Evolutionary conservation across 2,113 vertebrate genomes (phyloP).

Genomic region (Cygnus buccinator): DNA sequence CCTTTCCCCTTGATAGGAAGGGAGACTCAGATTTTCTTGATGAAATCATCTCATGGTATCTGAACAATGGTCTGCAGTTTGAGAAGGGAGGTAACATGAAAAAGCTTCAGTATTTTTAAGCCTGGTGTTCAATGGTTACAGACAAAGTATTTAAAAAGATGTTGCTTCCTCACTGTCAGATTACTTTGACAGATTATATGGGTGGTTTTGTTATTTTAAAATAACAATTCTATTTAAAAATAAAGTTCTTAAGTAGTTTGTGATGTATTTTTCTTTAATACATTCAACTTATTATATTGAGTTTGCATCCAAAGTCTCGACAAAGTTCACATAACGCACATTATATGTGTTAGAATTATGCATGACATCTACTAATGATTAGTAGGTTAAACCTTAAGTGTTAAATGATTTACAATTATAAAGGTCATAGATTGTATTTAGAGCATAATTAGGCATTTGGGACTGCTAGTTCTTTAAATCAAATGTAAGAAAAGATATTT

Average conservation of each 20-base stretch:
- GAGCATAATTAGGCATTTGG: conserved; percentile 29
- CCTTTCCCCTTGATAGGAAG: not conserved
- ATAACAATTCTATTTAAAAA: not conserved
- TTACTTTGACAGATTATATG: not conserved
- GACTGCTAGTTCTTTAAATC: not conserved
- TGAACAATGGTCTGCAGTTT: conserved; percentile 7
- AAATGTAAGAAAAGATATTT: not conserved
- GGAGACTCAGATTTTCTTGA: not conserved
- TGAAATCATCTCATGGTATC: conserved; percentile 2
- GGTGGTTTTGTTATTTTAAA: not conserved
- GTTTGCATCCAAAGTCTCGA: not conserved
- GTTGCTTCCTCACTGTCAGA: not conserved
- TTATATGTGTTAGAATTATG: not conserved
- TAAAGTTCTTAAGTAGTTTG: not conserved
- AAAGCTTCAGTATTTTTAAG: not conserved
- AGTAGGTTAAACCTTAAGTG: not conserved
- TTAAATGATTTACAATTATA: conserved; percentile 36
- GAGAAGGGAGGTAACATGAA: not conserved
- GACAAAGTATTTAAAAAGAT: not conserved
- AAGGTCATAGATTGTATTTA: conserved; percentile 21
- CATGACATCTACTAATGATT: conserved; percentile 19
- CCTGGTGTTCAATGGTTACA: not conserved
- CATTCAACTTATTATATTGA: not conserved
- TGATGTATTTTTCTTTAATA: not conserved
- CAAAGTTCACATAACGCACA: not conserved